Evolutionary conservation across 2,797 vertebrate species (phyloP).

Genomic region (Benthosema pterotum): DNA sequence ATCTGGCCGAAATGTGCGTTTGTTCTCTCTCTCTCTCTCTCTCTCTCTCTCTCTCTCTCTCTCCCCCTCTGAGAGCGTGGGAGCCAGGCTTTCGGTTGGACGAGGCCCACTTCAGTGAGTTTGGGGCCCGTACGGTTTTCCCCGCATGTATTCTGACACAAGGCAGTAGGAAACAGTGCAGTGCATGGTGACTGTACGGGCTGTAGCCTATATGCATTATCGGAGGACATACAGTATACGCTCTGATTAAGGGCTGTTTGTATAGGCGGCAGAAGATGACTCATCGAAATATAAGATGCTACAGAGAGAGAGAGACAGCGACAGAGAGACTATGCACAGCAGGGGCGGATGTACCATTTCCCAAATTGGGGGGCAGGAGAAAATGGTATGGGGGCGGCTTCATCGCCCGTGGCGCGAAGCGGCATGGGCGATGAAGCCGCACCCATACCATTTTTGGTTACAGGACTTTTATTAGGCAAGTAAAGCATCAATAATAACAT

Average conservation of each 20-base stretch:
- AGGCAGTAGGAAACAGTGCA: slow-evolving; percentile 37
- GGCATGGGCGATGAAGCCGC: no score
- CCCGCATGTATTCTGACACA: slow-evolving; percentile 37
- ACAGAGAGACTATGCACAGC: not conserved
- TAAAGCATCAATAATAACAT: no score
- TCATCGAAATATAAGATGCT: slow-evolving; percentile 58
- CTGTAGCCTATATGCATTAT: slow-evolving; percentile 43
- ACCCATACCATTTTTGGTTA: no score
- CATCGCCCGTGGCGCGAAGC: no score
- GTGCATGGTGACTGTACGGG: slow-evolving; percentile 58
- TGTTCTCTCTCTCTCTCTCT: slow-evolving; percentile 9
- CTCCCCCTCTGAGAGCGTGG: slow-evolving; percentile 27
- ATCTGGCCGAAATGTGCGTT: slow-evolving; percentile 60
- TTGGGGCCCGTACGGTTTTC: slow-evolving; percentile 27
- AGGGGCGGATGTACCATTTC: no score
- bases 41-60: no score
- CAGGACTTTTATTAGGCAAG: no score
- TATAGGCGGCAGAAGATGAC: slow-evolving; percentile 42
- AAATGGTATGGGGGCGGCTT: no score
- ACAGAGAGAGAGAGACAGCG: not conserved
- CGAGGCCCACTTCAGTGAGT: slow-evolving; percentile 22
- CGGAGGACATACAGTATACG: no score
- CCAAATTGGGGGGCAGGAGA: no score
- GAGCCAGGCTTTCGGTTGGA: slow-evolving; percentile 38
- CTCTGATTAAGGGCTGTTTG: slow-evolving; percentile 47